These are phyloP conservation scores for Sphecodes monilicornis DNA, from an alignment of 2,888 invertebrate genomes.

Conservation along the genomic window DNA sequence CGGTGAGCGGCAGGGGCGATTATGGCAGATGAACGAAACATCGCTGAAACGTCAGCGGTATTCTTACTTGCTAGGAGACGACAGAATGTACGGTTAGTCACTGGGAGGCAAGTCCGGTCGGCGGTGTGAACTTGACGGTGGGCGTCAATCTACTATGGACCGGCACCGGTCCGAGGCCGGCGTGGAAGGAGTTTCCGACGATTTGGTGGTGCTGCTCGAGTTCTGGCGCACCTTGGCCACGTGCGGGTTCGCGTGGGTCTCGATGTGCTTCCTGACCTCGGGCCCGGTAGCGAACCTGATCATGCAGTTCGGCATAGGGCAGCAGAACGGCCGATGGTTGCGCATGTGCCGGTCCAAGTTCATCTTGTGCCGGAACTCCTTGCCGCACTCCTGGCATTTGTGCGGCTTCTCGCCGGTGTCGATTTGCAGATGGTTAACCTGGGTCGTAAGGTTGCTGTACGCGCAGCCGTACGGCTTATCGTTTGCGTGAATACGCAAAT, in stretches of 20 bases:
- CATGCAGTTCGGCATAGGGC: slow-evolving; percentile 95
- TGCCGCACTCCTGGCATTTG: too few relatives aligned
- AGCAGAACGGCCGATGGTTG: slow-evolving; percentile 95
- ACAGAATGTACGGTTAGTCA: slow-evolving; percentile 89
- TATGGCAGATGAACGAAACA: slow-evolving; percentile 77
- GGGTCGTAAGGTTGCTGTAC: too few relatives aligned
- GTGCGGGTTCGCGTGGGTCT: slow-evolving; percentile 96
- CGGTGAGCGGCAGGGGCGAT: slow-evolving; percentile 44
- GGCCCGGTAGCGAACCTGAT: slow-evolving; percentile 94
- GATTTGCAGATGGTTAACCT: slow-evolving; percentile 90
- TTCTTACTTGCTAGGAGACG: slow-evolving; percentile 84
- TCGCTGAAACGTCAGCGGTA: slow-evolving; percentile 83
- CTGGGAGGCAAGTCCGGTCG: slow-evolving; percentile 89
- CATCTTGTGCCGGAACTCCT: too few relatives aligned
- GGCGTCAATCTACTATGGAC: slow-evolving; percentile 85
- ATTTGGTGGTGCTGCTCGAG: slow-evolving; percentile 85
- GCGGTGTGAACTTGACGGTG: slow-evolving; percentile 88
- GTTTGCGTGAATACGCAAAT: too few relatives aligned
- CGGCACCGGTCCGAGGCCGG: slow-evolving; percentile 80
- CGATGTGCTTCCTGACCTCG: slow-evolving; percentile 96
- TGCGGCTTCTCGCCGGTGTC: too few relatives aligned
- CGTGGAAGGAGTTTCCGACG: slow-evolving; percentile 78
- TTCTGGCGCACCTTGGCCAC: slow-evolving; percentile 92
- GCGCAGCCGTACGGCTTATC: too few relatives aligned
- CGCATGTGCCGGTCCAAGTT: slow-evolving; percentile 95